phyloP scores from a whole-genome alignment of 1,140 invertebrate species.

The Drosophila teissieri region DNA sequence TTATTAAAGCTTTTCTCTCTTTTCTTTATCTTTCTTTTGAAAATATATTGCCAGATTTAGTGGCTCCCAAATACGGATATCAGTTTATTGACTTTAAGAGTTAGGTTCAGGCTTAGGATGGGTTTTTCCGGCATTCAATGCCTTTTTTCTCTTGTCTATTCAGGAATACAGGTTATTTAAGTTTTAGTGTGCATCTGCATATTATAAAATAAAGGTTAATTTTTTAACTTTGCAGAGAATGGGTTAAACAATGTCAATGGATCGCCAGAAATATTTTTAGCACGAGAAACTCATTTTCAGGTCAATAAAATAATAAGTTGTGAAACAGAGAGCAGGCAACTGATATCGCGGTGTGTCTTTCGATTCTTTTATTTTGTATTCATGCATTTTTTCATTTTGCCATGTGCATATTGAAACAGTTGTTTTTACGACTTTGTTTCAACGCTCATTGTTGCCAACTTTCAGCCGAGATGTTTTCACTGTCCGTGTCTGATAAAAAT shows the following conservation, averaged over 20 bases:
- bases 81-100: conserved; percentile 4
- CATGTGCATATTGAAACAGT: conserved; percentile 68
- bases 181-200: no score
- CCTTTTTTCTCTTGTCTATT: no score
- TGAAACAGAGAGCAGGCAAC: conserved; percentile 40
- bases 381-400: conserved; percentile 39
- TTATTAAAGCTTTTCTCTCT: conserved; percentile 2
- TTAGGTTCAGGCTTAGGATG: no score
- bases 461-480: conserved; percentile 30
- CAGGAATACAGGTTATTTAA: neutral
- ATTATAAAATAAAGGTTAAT: no score
- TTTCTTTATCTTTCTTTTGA: conserved; percentile 9
- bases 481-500: conserved; percentile 39
- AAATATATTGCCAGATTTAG: conserved; percentile 13
- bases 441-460: conserved; percentile 41
- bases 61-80: neutral
- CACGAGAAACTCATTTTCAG: conserved; percentile 43
- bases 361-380: conserved; percentile 14
- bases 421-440: conserved; percentile 59
- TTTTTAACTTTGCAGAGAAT: neutral
- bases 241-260: conserved; percentile 22
- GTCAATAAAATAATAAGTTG: conserved; percentile 57
- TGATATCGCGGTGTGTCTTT: conserved; percentile 28
- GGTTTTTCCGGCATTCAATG: no score
- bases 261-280: conserved; percentile 15